A percentile compares a stretch with the other conserved stretches of the same genome.
phyloP scores from a whole-genome alignment of 2,113 vertebrate species.

The Trematomus loennbergii region DNA sequence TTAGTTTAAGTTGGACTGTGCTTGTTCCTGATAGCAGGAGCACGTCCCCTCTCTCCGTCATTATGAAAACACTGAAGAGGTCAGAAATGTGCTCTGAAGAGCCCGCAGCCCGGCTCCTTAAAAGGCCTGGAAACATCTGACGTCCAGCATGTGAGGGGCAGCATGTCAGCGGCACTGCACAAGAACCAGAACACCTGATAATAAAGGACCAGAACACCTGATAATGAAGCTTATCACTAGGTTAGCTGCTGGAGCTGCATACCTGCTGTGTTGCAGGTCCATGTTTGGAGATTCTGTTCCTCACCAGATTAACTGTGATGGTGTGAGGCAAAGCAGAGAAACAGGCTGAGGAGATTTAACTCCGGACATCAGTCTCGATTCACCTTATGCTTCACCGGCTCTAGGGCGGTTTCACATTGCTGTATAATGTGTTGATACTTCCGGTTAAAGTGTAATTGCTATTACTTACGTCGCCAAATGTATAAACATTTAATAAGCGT shows the following conservation, averaged over 20 bases:
- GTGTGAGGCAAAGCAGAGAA: constrained; percentile 58
- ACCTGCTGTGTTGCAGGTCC: constrained; percentile 58
- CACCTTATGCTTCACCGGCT: too few relatives aligned
- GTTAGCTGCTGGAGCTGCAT: constrained; percentile 71
- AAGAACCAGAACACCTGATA: constrained; percentile 61
- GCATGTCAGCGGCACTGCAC: constrained; percentile 40
- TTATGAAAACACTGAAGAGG: not conserved
- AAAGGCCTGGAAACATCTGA: constrained; percentile 64
- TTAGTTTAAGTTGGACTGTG: not conserved
- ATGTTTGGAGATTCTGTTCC: constrained; percentile 71
- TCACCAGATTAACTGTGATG: constrained; percentile 58
- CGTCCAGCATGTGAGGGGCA: constrained; percentile 33
- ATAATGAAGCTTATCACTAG: constrained; percentile 77
- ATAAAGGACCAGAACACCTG: constrained; percentile 74
- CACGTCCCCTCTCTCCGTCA: constrained; percentile 16
- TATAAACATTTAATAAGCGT: too few relatives aligned
- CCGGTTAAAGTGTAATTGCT: too few relatives aligned
- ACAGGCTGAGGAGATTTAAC: constrained; percentile 37
- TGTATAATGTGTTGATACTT: too few relatives aligned
- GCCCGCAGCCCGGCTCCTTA: constrained; percentile 48
- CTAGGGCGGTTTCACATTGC: too few relatives aligned
- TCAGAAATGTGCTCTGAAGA: not conserved
- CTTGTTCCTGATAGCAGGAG: constrained; percentile 37
- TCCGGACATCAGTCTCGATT: too few relatives aligned
- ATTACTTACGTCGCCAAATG: too few relatives aligned